Percentiles rank a stretch among this genome's conserved stretches.
phyloP scores from a whole-genome alignment of 1,140 invertebrate genomes.

The Apis dorsata region DNA sequence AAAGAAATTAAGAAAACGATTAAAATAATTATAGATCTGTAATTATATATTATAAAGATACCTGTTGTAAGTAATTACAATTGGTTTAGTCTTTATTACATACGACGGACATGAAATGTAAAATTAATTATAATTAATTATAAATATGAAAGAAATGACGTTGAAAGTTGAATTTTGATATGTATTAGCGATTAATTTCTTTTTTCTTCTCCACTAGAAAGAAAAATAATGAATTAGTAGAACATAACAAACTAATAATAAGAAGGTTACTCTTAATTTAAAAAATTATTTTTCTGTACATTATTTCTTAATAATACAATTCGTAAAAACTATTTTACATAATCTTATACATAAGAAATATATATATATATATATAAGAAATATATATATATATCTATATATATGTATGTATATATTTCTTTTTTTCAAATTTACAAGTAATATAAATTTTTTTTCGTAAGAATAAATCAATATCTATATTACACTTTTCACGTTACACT shows the following conservation, averaged over 20 bases:
- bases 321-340: slow-evolving; percentile 5
- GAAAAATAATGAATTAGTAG: neutral
- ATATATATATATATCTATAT: neutral
- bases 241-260: neutral
- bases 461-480: slow-evolving; percentile 30
- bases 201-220: neutral
- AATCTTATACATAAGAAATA: neutral
- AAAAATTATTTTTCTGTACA: slow-evolving; percentile 17
- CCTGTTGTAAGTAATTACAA: neutral
- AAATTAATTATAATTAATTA: neutral
- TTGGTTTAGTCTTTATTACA: neutral
- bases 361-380: slow-evolving; percentile 15
- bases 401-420: neutral
- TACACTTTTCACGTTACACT: slow-evolving; percentile 19
- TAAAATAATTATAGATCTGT: too few relatives aligned
- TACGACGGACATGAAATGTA: neutral
- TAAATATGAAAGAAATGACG: neutral
- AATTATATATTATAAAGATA: too few relatives aligned
- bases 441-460: slow-evolving; percentile 20
- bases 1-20: neutral
- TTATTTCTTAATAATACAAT: slow-evolving; percentile 14
- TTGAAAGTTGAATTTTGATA: neutral
- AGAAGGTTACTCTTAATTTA: neutral
- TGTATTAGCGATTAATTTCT: neutral
- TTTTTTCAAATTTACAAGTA: slow-evolving; percentile 10